Base-by-base conservation (phyloP, 2,797 vertebrate species). In the Neosilurus mollespiculum region DNA sequence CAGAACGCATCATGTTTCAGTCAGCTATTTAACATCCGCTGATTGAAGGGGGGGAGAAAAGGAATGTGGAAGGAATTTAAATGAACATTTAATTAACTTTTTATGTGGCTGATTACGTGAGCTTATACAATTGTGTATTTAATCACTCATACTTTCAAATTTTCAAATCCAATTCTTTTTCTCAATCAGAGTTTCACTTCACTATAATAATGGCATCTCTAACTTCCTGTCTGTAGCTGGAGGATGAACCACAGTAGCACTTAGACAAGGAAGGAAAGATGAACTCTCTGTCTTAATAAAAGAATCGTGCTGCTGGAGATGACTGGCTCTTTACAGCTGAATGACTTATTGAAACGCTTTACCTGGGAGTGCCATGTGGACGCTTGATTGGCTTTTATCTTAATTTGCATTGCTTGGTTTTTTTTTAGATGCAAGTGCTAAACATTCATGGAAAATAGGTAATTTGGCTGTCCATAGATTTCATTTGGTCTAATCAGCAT, bases 401-500 rank as follows among this genome's bases (percentile, higher is more conserved):
- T 62, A 9, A 82, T 76, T 84, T 86, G 65, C 80, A 71, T 87
- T 84, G 79, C 87, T 58, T 84, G n/a, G 81, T 73, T 80, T 81
- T 54, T 78, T 66, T 86, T 80, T 24, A 10, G 26, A 1, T 80
- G 51, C 24, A 54, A 30, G 30, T 49, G 30, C 58, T 62, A 66
- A 80, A 78, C 30, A 66, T 85, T 83, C 54, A 9, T 81, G 15
- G 67, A 81, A 69, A 79, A 75, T 10, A 77, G 53, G 58, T 66
- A 26, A 70, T 86, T 85, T 82, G 70, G 70, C 62, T 58, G 53
- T 83, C 76, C 78, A 18, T 82, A 24, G 77, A 86, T 84, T 78
- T 81, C 76, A 24, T 80, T 86, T 34, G 24, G 75, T 81, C 70
- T 87, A 85, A 90, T 87, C 83, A 54, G 34, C 84, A 80, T 84